These are phyloP conservation scores for Drosophila subobscura DNA, from an alignment of 1,140 invertebrate genomes.

Conservation along the genomic window DNA sequence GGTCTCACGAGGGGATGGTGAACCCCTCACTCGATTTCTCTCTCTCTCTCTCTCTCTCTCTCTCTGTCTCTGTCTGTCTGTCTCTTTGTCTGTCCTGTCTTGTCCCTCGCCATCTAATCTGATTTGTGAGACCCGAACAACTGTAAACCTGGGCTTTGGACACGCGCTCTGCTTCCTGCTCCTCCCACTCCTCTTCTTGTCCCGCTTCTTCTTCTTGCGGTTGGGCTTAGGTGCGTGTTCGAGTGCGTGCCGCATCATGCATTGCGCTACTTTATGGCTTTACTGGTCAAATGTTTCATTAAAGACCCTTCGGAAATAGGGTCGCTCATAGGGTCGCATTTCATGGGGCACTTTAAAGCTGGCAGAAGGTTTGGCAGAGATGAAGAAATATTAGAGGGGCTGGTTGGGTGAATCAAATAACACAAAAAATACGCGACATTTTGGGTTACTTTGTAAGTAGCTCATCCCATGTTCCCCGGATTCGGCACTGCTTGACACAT, in stretches of 20 bases:
- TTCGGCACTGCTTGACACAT: too few species aligned
- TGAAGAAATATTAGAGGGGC: too few species aligned
- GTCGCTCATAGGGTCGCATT: too few species aligned
- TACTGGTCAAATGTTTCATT: neutral
- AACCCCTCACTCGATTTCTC: too few species aligned
- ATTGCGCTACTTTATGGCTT: conserved; percentile 46
- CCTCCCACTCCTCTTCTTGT: neutral
- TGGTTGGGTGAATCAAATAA: too few species aligned
- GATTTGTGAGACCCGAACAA: conserved; percentile 64
- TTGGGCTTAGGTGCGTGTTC: conserved; percentile 40
- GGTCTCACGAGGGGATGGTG: neutral
- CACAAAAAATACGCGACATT: too few species aligned
- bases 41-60: too few species aligned
- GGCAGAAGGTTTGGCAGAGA: too few species aligned
- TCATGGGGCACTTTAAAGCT: conserved; percentile 11
- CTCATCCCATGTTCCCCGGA: too few species aligned
- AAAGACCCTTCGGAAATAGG: neutral
- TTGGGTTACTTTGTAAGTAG: too few species aligned
- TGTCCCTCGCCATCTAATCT: conserved; percentile 49
- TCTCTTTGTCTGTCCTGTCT: too few species aligned
- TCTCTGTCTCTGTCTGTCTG: too few species aligned
- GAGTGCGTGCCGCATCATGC: conserved; percentile 50
- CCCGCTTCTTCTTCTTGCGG: conserved; percentile 30
- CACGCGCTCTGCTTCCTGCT: conserved; percentile 21
- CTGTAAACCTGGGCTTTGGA: conserved; percentile 67